Evolutionary conservation across 2,888 invertebrate species (phyloP).

Genomic region (Eupithecia centaureata): DNA sequence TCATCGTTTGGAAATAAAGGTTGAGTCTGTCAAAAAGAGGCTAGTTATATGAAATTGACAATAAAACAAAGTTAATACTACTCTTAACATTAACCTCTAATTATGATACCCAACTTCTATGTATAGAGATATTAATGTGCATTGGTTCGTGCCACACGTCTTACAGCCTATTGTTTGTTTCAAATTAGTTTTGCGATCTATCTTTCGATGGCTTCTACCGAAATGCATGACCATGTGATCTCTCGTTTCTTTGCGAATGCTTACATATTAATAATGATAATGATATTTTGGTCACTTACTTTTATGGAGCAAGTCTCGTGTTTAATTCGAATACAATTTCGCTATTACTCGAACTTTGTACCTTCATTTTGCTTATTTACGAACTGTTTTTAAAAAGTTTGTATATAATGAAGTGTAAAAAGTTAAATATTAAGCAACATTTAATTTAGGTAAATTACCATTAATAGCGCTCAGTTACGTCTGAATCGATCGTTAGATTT

Average conservation of each 20-base stretch:
- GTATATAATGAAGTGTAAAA: too few species aligned
- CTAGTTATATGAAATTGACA: background rate
- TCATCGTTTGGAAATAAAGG: background rate
- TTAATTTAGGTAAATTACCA: background rate
- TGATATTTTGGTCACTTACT: too few species aligned
- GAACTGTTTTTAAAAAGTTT: too few species aligned
- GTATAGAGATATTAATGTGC: constrained; percentile 24
- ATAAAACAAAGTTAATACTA: background rate
- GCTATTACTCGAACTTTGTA: background rate
- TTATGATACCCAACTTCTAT: constrained; percentile 5
- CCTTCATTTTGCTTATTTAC: background rate
- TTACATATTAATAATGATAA: too few species aligned
- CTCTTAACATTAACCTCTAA: constrained; percentile 6
- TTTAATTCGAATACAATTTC: background rate
- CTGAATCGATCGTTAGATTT: background rate
- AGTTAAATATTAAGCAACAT: background rate
- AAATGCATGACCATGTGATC: constrained; percentile 18
- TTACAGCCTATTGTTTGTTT: constrained; percentile 69
- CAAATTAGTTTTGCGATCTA: constrained; percentile 46
- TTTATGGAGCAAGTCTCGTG: too few species aligned
- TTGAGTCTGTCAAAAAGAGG: background rate
- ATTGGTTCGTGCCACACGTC: constrained; percentile 46
- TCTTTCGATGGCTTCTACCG: constrained; percentile 17
- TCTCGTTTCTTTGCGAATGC: too few species aligned
- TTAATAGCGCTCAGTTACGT: too few species aligned